These are phyloP conservation scores for Tadarida brasiliensis DNA, from an alignment of 2,797 vertebrate species.

Conservation along the genomic window DNA sequence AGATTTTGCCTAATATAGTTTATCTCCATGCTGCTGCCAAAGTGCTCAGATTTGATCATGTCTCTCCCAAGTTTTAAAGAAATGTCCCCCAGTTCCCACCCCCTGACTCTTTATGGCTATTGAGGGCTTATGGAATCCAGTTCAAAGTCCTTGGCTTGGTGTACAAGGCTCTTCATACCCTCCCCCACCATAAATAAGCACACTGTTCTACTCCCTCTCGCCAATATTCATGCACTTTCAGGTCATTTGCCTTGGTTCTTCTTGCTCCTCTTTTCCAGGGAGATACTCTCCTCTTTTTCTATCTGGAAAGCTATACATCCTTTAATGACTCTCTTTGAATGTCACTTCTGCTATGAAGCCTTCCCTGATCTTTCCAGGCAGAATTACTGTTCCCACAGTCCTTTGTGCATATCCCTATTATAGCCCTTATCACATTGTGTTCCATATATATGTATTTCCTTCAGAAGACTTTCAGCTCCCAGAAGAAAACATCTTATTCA, in stretches of 20 bases:
- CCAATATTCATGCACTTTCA: neutral
- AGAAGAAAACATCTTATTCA: neutral
- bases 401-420: neutral
- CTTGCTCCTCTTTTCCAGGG: neutral
- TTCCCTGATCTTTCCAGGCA: neutral
- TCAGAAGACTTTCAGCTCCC: neutral
- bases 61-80: neutral
- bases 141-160: neutral
- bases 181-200: neutral
- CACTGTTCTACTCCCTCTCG: neutral
- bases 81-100: neutral
- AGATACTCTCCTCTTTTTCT: neutral
- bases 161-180: neutral
- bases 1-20: neutral
- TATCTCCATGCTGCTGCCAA: neutral
- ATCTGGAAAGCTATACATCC: neutral
- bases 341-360: neutral
- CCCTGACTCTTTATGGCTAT: neutral
- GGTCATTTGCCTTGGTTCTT: neutral
- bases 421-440: neutral
- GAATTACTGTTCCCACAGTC: neutral
- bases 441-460: neutral
- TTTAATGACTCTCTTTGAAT: neutral
- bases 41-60: neutral
- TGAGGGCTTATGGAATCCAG: neutral